These are phyloP conservation scores for Hetaerina titia DNA, from an alignment of 2,888 invertebrate species.

Conservation along the genomic window DNA sequence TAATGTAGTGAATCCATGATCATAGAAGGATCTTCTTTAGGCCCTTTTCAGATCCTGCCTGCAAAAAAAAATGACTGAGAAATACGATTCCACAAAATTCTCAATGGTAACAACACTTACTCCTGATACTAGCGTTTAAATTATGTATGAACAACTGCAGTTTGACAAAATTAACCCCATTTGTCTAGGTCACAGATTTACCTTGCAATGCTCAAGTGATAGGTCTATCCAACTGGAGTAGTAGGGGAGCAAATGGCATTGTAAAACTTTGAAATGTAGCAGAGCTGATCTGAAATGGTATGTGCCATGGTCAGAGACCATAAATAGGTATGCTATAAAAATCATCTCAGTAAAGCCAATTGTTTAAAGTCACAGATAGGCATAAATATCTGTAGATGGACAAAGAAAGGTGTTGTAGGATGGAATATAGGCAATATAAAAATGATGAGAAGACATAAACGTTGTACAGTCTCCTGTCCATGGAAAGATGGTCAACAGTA, in stretches of 20 bases:
- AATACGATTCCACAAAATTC: not conserved
- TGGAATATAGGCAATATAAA: not conserved
- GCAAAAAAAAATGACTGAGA: not conserved
- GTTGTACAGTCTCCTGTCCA: not conserved
- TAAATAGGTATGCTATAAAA: not conserved
- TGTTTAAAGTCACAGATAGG: not conserved
- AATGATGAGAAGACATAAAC: not conserved
- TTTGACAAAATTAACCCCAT: not conserved
- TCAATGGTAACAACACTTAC: not conserved
- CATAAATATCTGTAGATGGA: not conserved
- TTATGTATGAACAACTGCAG: not conserved
- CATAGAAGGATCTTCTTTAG: not conserved
- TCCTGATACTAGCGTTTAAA: not conserved
- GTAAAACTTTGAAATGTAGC: not conserved
- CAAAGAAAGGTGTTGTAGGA: not conserved
- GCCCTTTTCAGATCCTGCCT: not conserved
- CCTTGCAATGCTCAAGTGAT: too few species aligned
- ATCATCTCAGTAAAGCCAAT: not conserved
- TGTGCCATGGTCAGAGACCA: too few species aligned
- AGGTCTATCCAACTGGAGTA: not conserved
- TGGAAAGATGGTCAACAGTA: not conserved
- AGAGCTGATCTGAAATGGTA: not conserved
- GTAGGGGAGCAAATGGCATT: not conserved
- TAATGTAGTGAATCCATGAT: slow-evolving; percentile 66
- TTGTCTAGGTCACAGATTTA: not conserved